A percentile compares a stretch with the other conserved stretches of the same genome.
Evolutionary conservation across 92 coral and sea anemone species (phyloP).

Genomic region (Phenganax marumi): DNA sequence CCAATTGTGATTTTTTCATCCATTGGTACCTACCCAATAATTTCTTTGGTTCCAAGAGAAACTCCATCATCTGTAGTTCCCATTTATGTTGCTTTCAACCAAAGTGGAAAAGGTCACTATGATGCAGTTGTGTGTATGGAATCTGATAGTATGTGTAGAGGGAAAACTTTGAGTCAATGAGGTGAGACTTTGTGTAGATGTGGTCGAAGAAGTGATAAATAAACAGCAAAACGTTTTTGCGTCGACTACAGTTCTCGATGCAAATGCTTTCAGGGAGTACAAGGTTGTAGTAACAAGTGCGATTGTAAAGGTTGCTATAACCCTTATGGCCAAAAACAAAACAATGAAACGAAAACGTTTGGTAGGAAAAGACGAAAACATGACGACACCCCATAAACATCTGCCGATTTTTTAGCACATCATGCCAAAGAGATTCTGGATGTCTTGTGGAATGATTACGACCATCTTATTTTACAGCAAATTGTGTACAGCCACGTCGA

Average conservation of each 20-base stretch:
- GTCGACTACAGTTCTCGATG: conserved; percentile 50
- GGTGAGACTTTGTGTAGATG: conserved; percentile 39
- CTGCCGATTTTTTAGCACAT: conserved; percentile 44
- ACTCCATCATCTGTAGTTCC: conserved; percentile 24
- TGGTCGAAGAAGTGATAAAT: conserved; percentile 52
- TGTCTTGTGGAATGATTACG: conserved; percentile 50
- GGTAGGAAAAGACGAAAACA: conserved; percentile 54
- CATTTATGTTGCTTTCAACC: conserved; percentile 36
- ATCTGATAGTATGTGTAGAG: too few relatives aligned
- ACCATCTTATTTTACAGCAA: conserved; percentile 46
- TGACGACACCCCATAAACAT: conserved; percentile 48
- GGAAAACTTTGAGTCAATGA: conserved; percentile 21
- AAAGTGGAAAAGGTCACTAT: too few relatives aligned
- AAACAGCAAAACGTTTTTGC: conserved; percentile 45
- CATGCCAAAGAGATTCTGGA: conserved; percentile 47
- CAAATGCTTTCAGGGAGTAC: conserved; percentile 49
- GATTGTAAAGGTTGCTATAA: conserved; percentile 55
- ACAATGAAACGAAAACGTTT: background rate
- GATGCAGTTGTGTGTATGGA: too few relatives aligned
- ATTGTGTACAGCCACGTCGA: background rate
- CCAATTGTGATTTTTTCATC: conserved; percentile 48
- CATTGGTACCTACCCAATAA: conserved; percentile 51
- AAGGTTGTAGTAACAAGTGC: conserved; percentile 51
- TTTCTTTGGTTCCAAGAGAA: conserved; percentile 17
- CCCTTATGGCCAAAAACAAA: conserved; percentile 54